Evolutionary conservation across 1,140 invertebrate species (phyloP).

Genomic region (Eulimnadia texana): DNA sequence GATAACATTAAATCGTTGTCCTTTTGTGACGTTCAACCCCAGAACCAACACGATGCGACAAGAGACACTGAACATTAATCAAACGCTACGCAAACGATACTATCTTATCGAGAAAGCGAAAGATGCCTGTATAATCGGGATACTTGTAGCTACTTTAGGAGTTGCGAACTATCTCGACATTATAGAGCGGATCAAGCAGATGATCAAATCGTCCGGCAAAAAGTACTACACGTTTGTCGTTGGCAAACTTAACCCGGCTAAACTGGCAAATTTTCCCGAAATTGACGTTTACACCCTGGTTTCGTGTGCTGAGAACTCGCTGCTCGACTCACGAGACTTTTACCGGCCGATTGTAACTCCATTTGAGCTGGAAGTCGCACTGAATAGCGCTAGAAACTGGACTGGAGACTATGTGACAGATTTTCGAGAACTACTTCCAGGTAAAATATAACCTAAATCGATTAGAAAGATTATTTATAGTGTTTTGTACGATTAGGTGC

Average conservation of each 20-base stretch:
- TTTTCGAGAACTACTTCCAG: slow-evolving; percentile 56
- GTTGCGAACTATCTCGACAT: slow-evolving; percentile 62
- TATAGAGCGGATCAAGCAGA: slow-evolving; percentile 54
- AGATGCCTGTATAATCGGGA: slow-evolving; percentile 70
- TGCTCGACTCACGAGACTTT: slow-evolving; percentile 71
- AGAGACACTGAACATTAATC: slow-evolving; percentile 25
- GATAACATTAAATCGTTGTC: slow-evolving; percentile 30
- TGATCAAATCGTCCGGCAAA: slow-evolving; percentile 57
- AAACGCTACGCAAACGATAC: slow-evolving; percentile 52
- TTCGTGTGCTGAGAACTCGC: slow-evolving; percentile 67
- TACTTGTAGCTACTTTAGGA: slow-evolving; percentile 74
- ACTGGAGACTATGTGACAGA: slow-evolving; percentile 51
- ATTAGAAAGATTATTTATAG: slow-evolving; percentile 1
- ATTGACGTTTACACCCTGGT: slow-evolving; percentile 82
- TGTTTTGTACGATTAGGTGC: slow-evolving; percentile 16
- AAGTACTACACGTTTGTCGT: slow-evolving; percentile 80
- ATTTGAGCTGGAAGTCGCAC: slow-evolving; percentile 79
- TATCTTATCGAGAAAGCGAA: slow-evolving; percentile 76
- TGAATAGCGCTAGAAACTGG: slow-evolving; percentile 44
- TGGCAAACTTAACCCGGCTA: slow-evolving; percentile 79
- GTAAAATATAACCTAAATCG: slow-evolving; percentile 22
- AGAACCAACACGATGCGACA: slow-evolving; percentile 18
- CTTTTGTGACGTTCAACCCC: slow-evolving; percentile 30
- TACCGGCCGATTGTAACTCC: slow-evolving; percentile 81
- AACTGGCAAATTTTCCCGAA: slow-evolving; percentile 85